Evolutionary conservation across 2,113 vertebrate genomes (phyloP), one percentile per base, ranked within the genome.

Genomic region (Cephalopholis sonnerati): DNA sequence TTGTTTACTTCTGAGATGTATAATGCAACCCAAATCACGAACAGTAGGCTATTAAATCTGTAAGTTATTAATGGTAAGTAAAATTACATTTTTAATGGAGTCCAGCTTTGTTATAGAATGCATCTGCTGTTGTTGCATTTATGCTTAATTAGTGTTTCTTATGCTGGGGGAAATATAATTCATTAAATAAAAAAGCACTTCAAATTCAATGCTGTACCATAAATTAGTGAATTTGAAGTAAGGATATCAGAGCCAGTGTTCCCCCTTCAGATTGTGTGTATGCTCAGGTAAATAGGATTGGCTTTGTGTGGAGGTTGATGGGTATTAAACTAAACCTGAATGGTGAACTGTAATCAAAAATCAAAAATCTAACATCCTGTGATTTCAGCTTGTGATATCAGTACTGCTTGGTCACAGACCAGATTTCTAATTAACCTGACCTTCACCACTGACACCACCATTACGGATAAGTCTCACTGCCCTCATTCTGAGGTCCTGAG

Each of bases 21-120:
- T 83, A 66, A 70, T 77, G 44, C 57, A 77, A 54, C 54, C 20
- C 51, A 48, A 82, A 77, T 81, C 64, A 51, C 71, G 36, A 88
- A 79, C 46, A 36, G 27, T 48, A 53, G 41, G 66, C 73, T 57
- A 83, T 84, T 78, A 76, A 78, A 25, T 63, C 36, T 25, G 29
- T 29, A 72, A 82, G 67, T 74, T 76, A 78, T 79, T 80, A 84
- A 82, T 90, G 65, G 41, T 74, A 63, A 53, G 72, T n/a, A 62
- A 29, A 81, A 88, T 76, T 54, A 25, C 22, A 46, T 75, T 84
- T 90, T 85, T 73, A 88, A 88, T 88, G 64, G 61, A 81, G 66
- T 32, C 22, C n/a, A 44, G 75, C 48, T 77, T 65, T 73, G 74
- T 83, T 65, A 57, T 69, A 64, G 32, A 68, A 73, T 70, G 29